These are phyloP conservation scores for Corythornis vintsioides DNA, from an alignment of 2,113 vertebrate genomes.

Conservation along the genomic window DNA sequence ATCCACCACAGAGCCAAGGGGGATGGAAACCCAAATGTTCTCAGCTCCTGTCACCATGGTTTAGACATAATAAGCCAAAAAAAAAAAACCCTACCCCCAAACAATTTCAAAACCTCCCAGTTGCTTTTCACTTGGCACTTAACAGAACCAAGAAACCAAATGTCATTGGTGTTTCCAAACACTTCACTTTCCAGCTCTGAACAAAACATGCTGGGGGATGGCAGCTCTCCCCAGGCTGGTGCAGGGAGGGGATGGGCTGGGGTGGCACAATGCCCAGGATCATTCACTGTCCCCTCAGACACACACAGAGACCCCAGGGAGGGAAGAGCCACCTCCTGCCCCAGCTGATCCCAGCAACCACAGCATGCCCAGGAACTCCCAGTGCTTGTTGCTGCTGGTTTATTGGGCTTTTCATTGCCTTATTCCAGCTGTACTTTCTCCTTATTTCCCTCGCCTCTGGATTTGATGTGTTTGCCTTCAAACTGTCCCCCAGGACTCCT, in stretches of 20 bases:
- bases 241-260: not conserved
- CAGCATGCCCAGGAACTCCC: accelerated
- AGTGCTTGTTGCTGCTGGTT: not conserved
- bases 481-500: not conserved
- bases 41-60: not conserved
- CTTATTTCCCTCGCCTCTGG: not conserved
- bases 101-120: not conserved
- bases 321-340: not conserved
- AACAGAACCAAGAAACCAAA: not conserved
- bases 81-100: not conserved
- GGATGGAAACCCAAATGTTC: not conserved
- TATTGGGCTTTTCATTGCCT: not conserved
- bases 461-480: not conserved
- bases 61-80: not conserved
- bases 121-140: not conserved
- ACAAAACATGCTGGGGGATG: not conserved
- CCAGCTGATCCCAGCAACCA: accelerated
- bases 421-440: not conserved
- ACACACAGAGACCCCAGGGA: not conserved
- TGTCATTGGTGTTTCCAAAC: not conserved
- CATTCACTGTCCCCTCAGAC: not conserved
- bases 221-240: not conserved
- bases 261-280: not conserved
- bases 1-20: not conserved
- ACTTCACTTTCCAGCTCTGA: not conserved